Base-by-base conservation (phyloP, 2,113 vertebrate species). In the Leucopsar rothschildi region DNA sequence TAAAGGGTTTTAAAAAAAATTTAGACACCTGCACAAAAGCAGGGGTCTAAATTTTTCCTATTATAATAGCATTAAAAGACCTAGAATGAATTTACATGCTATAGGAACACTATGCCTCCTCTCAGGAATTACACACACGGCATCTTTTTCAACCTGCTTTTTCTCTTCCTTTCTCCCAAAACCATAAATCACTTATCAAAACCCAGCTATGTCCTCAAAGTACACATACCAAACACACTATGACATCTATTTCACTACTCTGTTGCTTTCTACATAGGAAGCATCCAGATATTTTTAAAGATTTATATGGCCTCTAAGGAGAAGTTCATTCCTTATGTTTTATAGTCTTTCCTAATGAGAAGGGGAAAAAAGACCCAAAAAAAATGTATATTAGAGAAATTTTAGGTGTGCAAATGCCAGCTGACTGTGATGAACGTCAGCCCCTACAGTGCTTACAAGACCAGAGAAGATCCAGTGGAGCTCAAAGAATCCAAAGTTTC, bases 1-100 rank as follows among this genome's bases (percentile, higher is more conserved):
- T 63, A 68, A 72, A 28, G 6, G 1, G 17, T 7, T 45, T 40
- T 29, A 2, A 1, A 12, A 1, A 21, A n/a, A 8, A 2, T 16
- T 85, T 33, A 47, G 7, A 19, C 47, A 14, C 37, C 14, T 45
- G 12, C 70, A 44, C 22, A 27, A 63, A 49, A 73, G 31, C 17
- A 27, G 50, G 25, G 5, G 3, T 16, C 25, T 28, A 28, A 27
- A 57, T 81, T 81, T 49, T 49, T 5, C 15, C 52, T 29, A 39
- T 59, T 65, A 16, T 23, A 44, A 28, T 4, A 55, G 28, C 65
- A 87, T 42, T 37, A 29, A 75, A 83, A 47, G 9, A 19, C 42
- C 29, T 75, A 15, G 23, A 69, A n/a, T 3, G 15, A 64, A 42
- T 53, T 69, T 64, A 29, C 39, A 53, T 5, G 17, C 37, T 31